Conservation (phyloP, 2,797 vertebrate species). For the Perodicticus potto region DNA sequence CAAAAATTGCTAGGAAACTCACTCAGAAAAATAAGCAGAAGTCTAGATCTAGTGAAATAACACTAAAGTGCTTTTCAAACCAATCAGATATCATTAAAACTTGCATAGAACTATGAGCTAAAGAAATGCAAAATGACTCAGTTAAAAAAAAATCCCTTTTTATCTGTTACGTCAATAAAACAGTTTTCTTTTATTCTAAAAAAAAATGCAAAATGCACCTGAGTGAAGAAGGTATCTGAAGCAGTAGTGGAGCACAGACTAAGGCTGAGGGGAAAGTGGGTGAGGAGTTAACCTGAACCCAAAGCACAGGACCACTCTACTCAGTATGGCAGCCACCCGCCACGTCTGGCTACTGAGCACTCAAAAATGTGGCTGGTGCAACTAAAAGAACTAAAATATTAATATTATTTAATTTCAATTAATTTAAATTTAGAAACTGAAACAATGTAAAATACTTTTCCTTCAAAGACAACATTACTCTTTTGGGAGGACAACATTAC, state of each 20-base stretch:
- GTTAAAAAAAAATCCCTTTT: too few relatives aligned
- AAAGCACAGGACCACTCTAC: background rate
- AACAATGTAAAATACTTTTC: background rate
- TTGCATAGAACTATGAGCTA: background rate
- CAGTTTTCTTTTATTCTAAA: too few relatives aligned
- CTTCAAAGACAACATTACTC: background rate
- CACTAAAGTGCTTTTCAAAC: conserved; percentile 18
- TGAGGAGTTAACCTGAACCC: background rate
- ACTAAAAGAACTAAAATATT: background rate
- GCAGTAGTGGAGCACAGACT: fast-evolving
- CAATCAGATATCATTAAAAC: background rate
- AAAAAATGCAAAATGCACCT: background rate
- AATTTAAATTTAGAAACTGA: conserved; percentile 41
- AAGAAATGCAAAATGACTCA: background rate
- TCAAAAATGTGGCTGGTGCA: background rate
- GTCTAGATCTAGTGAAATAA: background rate
- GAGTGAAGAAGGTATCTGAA: background rate
- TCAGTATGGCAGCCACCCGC: background rate
- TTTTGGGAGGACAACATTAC: background rate
- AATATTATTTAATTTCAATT: background rate
- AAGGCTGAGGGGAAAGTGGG: background rate
- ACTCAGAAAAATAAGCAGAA: background rate
- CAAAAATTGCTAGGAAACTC: background rate
- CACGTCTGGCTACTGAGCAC: background rate
- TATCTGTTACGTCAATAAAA: too few relatives aligned